phyloP scores from a whole-genome alignment of 1,140 invertebrate genomes.

The Armadillidium nasatum region DNA sequence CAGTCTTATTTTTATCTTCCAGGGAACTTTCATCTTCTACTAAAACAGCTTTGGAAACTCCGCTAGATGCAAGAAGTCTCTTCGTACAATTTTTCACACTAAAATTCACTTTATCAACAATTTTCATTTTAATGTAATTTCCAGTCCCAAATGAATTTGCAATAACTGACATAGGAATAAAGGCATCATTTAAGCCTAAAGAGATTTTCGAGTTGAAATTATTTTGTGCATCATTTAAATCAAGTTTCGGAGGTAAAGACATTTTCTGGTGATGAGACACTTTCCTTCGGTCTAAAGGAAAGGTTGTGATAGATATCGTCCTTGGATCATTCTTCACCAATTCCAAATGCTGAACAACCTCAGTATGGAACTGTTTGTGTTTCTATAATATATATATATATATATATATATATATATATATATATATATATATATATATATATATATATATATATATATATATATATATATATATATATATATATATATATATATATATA shows the following conservation, averaged over 20 bases:
- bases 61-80: not conserved
- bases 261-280: not conserved
- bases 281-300: not conserved
- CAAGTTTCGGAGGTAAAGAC: not conserved
- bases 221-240: not conserved
- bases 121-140: not conserved
- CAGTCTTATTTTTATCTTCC: too few species aligned
- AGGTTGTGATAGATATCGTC: not conserved
- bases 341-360: not conserved
- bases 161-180: not conserved
- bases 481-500: too few species aligned
- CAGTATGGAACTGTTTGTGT: not conserved
- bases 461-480: too few species aligned
- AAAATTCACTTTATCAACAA: not conserved
- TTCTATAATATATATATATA: not conserved
- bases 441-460: too few species aligned
- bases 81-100: not conserved
- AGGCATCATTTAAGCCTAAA: not conserved
- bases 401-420: too few species aligned
- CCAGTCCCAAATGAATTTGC: not conserved
- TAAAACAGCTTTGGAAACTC: not conserved
- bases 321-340: not conserved
- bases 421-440: too few species aligned
- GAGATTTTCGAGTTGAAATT: not conserved
- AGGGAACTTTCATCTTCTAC: not conserved